Evolutionary conservation across 2,113 vertebrate genomes (phyloP), one percentile per base, ranked within the genome.

Genomic region (Mus pahari): DNA sequence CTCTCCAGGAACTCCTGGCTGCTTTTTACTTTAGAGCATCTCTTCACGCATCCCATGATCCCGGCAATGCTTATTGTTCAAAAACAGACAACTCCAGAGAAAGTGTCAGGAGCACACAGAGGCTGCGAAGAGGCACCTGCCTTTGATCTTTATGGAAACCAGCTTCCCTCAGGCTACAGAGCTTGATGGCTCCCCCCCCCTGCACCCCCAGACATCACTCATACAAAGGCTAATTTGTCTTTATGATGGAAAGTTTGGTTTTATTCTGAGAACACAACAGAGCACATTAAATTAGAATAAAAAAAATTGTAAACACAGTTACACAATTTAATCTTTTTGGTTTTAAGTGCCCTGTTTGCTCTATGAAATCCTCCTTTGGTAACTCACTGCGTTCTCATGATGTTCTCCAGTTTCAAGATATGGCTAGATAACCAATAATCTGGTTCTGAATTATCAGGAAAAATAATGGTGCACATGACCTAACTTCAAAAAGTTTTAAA

Each of bases 1-100:
- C 83, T 74, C n/a, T 90, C 93, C n/a, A 86, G 89, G 74, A 89
- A 89, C 92, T 95, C 33, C 91, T 95, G 81, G 60, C 50, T 86
- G 66, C 86, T 96, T 97, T 89, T 66, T 73, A 26, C 86, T 93
- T 86, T 82, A 86, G 14, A 71, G 50, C 5, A 73, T 93, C 93
- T 75, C 81, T 95, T 94, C 26, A 86, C 39, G 74, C 19, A 77
- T 75, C 58, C 83, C n/a, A 84, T 87, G 22, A 19, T 39, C 42
- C 31, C 86, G 4, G 89, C 58, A 73, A 78, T 79, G 89, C 1
- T 93, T 71, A 58, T 0, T 75, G 33, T 90, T 26, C 84, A 84
- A 42, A 33, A 8, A 48, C 17, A 60, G 82, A 70, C 71, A 62
- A 83, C 89, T 87, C 64, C 26, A 97, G 58, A 89, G 82, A 92